Evolutionary conservation across 2,888 invertebrate genomes (phyloP).

Genomic region (Brenthis hecate): DNA sequence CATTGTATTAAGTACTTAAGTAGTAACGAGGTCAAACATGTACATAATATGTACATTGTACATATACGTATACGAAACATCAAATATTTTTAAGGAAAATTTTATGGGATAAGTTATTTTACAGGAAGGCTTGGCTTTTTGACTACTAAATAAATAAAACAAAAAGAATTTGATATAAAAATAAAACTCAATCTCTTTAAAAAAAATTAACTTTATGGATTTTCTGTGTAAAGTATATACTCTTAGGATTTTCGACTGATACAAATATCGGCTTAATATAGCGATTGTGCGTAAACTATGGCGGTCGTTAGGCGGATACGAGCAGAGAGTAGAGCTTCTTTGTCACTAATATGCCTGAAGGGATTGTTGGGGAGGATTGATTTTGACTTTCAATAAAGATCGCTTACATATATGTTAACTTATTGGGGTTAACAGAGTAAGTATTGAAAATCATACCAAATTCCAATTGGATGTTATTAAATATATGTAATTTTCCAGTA

Average conservation of each 20-base stretch:
- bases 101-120: too few relatives aligned
- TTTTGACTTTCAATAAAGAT: slow-evolving; percentile 19
- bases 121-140: too few relatives aligned
- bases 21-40: too few relatives aligned
- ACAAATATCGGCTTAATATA: slow-evolving; percentile 36
- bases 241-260: slow-evolving; percentile 23
- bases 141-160: too few relatives aligned
- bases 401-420: not conserved
- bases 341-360: slow-evolving; percentile 70
- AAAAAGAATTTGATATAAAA: too few relatives aligned
- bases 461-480: too few relatives aligned
- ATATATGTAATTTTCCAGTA: not conserved
- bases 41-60: too few relatives aligned
- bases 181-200: too few relatives aligned
- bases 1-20: too few relatives aligned
- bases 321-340: slow-evolving; percentile 66
- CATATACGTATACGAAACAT: too few relatives aligned
- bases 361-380: slow-evolving; percentile 46
- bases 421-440: not conserved
- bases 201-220: not conserved
- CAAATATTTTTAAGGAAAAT: too few relatives aligned
- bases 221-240: not conserved
- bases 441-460: not conserved
- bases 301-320: slow-evolving; percentile 65
- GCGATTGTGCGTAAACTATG: slow-evolving; percentile 68